phyloP scores from a whole-genome alignment of 2,888 invertebrate species.

The Lasioglossum malachurum region DNA sequence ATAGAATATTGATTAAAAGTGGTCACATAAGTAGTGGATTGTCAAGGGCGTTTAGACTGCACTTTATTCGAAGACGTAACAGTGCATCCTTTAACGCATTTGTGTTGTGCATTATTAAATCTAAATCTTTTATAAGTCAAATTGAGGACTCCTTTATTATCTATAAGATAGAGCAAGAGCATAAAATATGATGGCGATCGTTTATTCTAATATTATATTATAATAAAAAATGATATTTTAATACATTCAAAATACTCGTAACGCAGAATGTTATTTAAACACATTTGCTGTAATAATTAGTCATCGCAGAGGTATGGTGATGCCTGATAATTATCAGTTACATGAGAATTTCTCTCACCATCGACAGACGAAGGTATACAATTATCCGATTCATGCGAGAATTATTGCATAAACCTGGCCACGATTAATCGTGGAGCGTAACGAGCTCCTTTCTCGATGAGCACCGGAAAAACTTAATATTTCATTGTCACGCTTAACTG shows the following conservation, averaged over 20 bases:
- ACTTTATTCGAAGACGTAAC: background rate
- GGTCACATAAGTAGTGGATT: conserved; percentile 17
- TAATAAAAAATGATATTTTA: background rate
- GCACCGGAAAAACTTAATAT: conserved; percentile 25
- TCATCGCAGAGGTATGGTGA: background rate
- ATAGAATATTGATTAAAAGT: background rate
- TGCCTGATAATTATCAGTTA: conserved; percentile 25
- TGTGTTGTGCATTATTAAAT: background rate
- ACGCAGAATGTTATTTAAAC: background rate
- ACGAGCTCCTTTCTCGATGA: conserved; percentile 33
- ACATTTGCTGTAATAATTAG: background rate
- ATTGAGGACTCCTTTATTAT: too few relatives aligned
- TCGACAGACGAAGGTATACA: background rate
- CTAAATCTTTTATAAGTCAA: background rate
- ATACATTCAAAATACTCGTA: background rate
- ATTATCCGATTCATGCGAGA: conserved; percentile 1
- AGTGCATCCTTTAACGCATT: background rate
- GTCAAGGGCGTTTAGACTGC: background rate
- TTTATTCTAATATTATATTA: background rate
- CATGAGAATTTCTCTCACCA: background rate
- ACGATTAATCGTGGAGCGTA: conserved; percentile 15
- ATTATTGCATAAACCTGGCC: conserved; percentile 20
- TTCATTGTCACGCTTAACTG: conserved; percentile 43
- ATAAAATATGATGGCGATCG: too few relatives aligned
- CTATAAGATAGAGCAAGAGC: too few relatives aligned